Evolutionary conservation across 1,140 invertebrate genomes (phyloP).

Genomic region (Nixonia krombeini): DNA sequence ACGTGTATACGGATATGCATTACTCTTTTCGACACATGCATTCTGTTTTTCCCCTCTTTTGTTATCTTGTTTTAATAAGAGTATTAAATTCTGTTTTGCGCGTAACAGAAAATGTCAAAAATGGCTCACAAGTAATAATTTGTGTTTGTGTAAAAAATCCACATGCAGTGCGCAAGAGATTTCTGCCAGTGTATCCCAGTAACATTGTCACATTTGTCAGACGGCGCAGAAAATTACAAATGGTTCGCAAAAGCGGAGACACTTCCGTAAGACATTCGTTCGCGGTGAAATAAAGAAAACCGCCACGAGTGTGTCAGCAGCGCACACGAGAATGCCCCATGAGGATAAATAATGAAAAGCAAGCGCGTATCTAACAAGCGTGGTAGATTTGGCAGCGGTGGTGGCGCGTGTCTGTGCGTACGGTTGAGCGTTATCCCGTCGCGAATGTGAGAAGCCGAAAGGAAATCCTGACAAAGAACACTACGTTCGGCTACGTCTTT

Average conservation of each 20-base stretch:
- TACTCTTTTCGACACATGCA: too few species aligned
- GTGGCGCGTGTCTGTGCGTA: constrained; percentile 1
- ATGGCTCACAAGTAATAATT: too few species aligned
- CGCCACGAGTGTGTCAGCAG: constrained; percentile 12
- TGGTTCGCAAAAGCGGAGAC: constrained; percentile 42
- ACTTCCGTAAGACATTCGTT: constrained; percentile 23
- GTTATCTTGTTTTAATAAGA: too few species aligned
- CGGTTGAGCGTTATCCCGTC: constrained; percentile 22
- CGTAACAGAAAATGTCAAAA: too few species aligned
- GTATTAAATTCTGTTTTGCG: too few species aligned
- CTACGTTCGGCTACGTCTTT: constrained; percentile 20
- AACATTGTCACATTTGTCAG: constrained; percentile 17
- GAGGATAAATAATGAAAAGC: constrained; percentile 40
- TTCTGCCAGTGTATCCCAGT: too few species aligned
- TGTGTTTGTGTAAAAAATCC: too few species aligned
- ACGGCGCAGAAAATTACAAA: constrained; percentile 55
- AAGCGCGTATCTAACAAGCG: constrained; percentile 25
- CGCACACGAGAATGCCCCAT: too few species aligned
- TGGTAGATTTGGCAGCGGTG: constrained; percentile 25
- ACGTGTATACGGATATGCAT: too few species aligned
- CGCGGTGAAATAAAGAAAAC: constrained; percentile 42
- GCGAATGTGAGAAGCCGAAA: constrained; percentile 23
- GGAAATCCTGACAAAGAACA: constrained; percentile 26
- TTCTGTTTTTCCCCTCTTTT: too few species aligned
- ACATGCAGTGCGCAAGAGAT: too few species aligned